These are phyloP conservation scores for Enteromius trimaculatus DNA, from an alignment of 2,797 vertebrate genomes.

Conservation along the genomic window DNA sequence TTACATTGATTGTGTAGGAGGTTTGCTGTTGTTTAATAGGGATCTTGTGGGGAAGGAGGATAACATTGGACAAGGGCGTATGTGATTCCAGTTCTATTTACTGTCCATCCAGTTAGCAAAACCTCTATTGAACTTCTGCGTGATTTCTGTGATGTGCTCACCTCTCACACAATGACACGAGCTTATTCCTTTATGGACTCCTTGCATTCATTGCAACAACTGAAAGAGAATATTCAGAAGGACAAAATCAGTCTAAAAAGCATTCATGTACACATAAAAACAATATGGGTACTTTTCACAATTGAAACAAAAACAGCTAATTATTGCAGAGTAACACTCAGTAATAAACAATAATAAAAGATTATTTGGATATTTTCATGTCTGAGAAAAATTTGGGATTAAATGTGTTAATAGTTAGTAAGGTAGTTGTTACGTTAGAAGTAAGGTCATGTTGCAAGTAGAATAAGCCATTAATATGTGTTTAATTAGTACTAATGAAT, in stretches of 20 bases:
- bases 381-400: no score
- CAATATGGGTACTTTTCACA: not conserved
- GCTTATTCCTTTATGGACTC: not conserved
- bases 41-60: constrained; percentile 22
- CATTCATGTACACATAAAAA: not conserved
- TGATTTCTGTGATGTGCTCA: not conserved
- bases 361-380: no score
- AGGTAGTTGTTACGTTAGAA: no score
- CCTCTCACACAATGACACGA: not conserved
- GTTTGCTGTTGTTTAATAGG: constrained; percentile 49
- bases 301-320: not conserved
- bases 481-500: no score
- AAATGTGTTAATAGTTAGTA: no score
- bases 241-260: not conserved
- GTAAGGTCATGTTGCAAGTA: no score
- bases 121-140: not conserved
- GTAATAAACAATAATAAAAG: not conserved
- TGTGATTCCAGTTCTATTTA: constrained; percentile 22
- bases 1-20: constrained; percentile 46
- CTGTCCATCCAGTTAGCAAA: not conserved
- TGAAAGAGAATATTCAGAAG: not conserved
- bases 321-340: not conserved
- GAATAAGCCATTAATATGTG: no score
- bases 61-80: constrained; percentile 29
- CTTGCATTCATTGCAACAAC: not conserved